Conservation (phyloP, 2,113 vertebrate genomes). For the Anseranas semipalmata region DNA sequence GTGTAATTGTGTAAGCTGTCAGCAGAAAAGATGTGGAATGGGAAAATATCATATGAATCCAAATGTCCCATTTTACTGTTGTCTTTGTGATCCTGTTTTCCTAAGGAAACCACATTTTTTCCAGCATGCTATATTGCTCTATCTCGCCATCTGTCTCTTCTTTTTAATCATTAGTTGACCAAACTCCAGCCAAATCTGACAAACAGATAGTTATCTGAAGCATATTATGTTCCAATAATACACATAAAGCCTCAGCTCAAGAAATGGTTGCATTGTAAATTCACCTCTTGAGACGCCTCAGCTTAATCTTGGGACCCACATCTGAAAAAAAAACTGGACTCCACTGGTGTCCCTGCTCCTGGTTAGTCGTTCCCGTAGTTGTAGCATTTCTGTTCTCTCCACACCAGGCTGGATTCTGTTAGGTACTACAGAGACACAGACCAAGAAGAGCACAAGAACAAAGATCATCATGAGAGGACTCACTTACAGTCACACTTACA, state of each 20-base stretch:
- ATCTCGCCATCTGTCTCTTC: not conserved
- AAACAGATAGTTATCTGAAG: not conserved
- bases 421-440: not conserved
- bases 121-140: not conserved
- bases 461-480: not conserved
- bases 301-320: not conserved
- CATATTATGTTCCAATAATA: not conserved
- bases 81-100: not conserved
- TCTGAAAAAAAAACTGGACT: not conserved
- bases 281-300: not conserved
- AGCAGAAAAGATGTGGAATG: not conserved
- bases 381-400: not conserved
- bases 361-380: not conserved
- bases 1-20: not conserved
- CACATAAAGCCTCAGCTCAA: not conserved
- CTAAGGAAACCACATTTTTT: not conserved
- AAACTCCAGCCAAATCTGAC: not conserved
- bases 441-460: not conserved
- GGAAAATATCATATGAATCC: not conserved
- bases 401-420: not conserved
- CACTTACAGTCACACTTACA: not conserved
- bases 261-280: not conserved
- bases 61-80: not conserved
- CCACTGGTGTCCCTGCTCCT: not conserved
- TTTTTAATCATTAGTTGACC: not conserved